Evolutionary conservation across 1,140 invertebrate species (phyloP), one percentile per base, ranked within the genome.

Genomic region (Pteromalus puparum): DNA sequence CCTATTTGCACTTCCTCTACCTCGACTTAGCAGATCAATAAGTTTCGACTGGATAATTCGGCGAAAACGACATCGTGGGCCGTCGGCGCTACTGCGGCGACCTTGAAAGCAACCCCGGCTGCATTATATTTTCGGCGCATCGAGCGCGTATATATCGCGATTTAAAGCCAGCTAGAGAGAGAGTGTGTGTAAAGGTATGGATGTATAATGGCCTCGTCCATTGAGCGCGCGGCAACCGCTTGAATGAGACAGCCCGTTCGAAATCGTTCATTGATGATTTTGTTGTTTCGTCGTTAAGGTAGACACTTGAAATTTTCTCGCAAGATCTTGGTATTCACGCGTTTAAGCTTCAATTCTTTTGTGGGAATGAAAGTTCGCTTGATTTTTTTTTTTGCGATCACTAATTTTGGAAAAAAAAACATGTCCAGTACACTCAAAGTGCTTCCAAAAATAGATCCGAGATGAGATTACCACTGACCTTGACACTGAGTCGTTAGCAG

Each of bases 241-340:
- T 76, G 74, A 76, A 76, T 76, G 46, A 48, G 74, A 48, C 74
- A n/a, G 46, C 72, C 38, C 46, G 74, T 53, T 48, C 38, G 74
- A 46, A 48, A 24, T 26, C 38, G 21, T 48, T 48, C 74, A 76
- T 76, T 76, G 74, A 76, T 76, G 7, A 76, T 48, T 76, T 76
- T 76, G 34, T 76, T 76, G 38, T 75, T 75, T 46, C 73, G 15
- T 24, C 38, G 38, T 21, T 18, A 1, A 0, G 1, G 9, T 6
- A 3, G 38, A 28, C 18, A 26, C 26, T 70, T 70, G 10, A 30
- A 13, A 26, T 15, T 72, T 34, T 9, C n/a, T 30, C 26, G n/a
- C n/a, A n/a, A n/a, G n/a, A n/a, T n/a, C n/a, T 73, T 38, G 70
- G 18, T 7, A 13, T 12, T 34, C 5, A 46, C 46, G 46, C 1